Conservation (phyloP, 2,113 vertebrate species). For the Puma concolor region DNA sequence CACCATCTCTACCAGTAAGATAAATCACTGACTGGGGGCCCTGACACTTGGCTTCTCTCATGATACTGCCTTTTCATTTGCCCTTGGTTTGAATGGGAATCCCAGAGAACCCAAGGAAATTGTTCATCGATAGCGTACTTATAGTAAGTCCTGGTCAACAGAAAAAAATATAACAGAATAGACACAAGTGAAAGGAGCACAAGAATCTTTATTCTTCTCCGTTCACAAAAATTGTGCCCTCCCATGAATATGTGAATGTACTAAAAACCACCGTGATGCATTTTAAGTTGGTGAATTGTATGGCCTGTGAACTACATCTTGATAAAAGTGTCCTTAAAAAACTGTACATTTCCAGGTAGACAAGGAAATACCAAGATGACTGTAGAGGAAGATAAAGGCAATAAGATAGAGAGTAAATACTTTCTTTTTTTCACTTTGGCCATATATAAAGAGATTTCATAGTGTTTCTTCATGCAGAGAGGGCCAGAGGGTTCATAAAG, state of each 20-base stretch:
- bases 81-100: background rate
- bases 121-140: background rate
- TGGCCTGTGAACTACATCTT: background rate
- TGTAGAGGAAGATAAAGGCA: background rate
- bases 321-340: background rate
- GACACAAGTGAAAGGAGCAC: background rate
- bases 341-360: background rate
- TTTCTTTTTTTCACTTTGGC: background rate
- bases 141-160: background rate
- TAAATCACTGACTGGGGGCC: background rate
- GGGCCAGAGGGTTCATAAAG: background rate
- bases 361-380: background rate
- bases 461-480: constrained; percentile 7
- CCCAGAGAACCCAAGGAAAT: background rate
- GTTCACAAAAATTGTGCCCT: background rate
- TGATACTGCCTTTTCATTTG: background rate
- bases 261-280: background rate
- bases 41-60: background rate
- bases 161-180: background rate
- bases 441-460: background rate
- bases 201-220: background rate
- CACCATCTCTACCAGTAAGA: background rate
- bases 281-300: background rate
- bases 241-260: background rate
- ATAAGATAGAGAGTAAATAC: background rate